Percentiles rank a stretch among this genome's conserved stretches.
phyloP scores from a whole-genome alignment of 1,140 invertebrate species.

The Drosophila bocqueti region DNA sequence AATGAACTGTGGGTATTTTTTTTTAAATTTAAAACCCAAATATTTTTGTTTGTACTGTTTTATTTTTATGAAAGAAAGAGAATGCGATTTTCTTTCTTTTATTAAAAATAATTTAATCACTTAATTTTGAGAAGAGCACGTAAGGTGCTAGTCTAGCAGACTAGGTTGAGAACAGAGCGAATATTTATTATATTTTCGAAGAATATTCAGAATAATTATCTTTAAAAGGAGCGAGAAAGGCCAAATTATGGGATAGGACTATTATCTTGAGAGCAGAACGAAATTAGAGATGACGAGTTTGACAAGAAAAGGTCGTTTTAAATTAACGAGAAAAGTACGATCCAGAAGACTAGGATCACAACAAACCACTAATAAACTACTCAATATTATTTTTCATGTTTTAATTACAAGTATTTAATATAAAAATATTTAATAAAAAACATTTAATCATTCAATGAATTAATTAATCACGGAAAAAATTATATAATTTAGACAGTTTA shows the following conservation, averaged over 20 bases:
- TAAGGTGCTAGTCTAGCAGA: too few species aligned
- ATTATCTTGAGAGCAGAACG: too few species aligned
- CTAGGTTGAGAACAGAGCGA: too few species aligned
- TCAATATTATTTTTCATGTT: not conserved
- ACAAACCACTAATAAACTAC: too few species aligned
- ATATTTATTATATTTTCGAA: too few species aligned
- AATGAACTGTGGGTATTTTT: not conserved
- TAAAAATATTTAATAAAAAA: not conserved
- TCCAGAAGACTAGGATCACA: not conserved
- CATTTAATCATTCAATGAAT: not conserved
- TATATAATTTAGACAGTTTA: too few species aligned
- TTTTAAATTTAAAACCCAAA: too few species aligned
- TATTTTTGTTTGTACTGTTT: not conserved
- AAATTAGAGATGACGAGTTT: not conserved
- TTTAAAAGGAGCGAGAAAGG: too few species aligned
- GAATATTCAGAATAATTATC: too few species aligned
- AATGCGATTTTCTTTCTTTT: not conserved
- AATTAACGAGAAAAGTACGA: not conserved
- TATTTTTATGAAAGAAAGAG: not conserved
- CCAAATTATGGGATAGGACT: too few species aligned
- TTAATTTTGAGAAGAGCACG: too few species aligned
- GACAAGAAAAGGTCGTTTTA: not conserved
- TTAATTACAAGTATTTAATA: not conserved
- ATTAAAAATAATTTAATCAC: too few species aligned
- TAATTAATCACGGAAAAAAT: not conserved